phyloP scores from a whole-genome alignment of 2,888 invertebrate species.

The Prionchulus punctatus region DNA sequence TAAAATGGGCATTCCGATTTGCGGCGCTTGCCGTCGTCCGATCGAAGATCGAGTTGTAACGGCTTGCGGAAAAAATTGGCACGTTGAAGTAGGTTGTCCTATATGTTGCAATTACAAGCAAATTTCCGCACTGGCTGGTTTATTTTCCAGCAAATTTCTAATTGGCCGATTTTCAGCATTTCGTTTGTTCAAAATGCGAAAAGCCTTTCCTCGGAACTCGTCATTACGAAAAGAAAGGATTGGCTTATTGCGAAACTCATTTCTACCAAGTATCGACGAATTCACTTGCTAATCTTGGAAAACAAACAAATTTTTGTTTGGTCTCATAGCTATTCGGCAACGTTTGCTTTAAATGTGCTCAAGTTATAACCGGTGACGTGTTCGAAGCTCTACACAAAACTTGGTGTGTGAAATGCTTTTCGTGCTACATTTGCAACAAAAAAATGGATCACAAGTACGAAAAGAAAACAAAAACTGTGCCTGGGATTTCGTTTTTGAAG shows the following conservation, averaged over 20 bases:
- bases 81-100: conserved; percentile 72
- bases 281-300: background rate
- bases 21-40: conserved; percentile 93
- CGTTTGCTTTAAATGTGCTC: conserved; percentile 94
- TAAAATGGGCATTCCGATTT: conserved; percentile 99
- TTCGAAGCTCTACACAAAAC: conserved; percentile 96
- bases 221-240: conserved; percentile 92
- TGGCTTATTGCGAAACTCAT: conserved; percentile 97
- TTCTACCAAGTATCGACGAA: conserved; percentile 55
- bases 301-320: too few relatives aligned
- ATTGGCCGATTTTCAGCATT: conserved; percentile 52
- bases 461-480: background rate
- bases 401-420: conserved; percentile 98
- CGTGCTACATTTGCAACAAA: conserved; percentile 87
- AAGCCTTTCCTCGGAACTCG: conserved; percentile 97
- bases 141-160: background rate
- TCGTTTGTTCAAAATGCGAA: conserved; percentile 98
- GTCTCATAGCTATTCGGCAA: conserved; percentile 75
- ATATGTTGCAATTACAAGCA: background rate
- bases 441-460: conserved; percentile 46
- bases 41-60: conserved; percentile 97
- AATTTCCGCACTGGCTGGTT: background rate
- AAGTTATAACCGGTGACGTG: conserved; percentile 79
- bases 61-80: conserved; percentile 94
- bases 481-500: too few relatives aligned